Conservation (phyloP, 2,797 vertebrate species). For the Vireo griseus region DNA sequence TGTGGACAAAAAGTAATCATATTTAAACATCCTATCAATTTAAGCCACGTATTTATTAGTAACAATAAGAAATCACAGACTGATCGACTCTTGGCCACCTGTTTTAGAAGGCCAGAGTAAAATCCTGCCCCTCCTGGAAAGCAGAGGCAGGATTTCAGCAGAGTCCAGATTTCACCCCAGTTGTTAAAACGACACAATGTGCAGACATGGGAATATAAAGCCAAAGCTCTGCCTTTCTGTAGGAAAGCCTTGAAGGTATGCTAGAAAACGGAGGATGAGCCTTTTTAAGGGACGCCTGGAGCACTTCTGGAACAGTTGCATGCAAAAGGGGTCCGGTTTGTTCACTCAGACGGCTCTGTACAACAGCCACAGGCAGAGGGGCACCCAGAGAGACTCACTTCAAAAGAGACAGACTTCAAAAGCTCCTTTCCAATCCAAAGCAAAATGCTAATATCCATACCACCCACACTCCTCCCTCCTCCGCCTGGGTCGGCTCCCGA, state of each 20-base stretch:
- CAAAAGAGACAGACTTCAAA: conserved; percentile 48
- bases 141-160: neutral
- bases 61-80: neutral
- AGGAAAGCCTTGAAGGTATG: neutral
- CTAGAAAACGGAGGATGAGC: neutral
- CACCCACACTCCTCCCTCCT: neutral
- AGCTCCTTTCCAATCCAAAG: neutral
- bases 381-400: neutral
- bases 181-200: neutral
- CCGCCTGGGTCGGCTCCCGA: neutral
- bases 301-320: neutral
- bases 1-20: neutral
- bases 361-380: neutral
- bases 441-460: conserved; percentile 10
- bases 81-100: rapidly evolving
- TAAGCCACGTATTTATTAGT: neutral
- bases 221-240: neutral
- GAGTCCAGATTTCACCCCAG: neutral
- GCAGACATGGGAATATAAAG: neutral
- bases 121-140: neutral
- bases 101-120: neutral
- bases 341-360: neutral
- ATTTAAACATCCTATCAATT: neutral
- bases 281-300: neutral
- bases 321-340: neutral